phyloP scores from a whole-genome alignment of 2,113 vertebrate species.

The Tachuris rubrigastra region DNA sequence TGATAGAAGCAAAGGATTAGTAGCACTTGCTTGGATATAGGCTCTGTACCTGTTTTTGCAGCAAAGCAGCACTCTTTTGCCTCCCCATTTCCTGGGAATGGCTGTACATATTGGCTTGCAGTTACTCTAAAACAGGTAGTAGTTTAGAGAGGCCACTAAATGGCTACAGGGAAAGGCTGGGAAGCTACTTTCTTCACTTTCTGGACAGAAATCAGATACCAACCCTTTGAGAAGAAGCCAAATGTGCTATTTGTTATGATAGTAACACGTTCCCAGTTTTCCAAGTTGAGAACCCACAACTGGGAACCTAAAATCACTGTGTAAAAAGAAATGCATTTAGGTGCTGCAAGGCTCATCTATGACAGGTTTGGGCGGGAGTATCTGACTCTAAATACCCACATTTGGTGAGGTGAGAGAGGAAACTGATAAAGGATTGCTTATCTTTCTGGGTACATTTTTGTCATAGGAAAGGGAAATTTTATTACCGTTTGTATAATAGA shows the following conservation, averaged over 20 bases:
- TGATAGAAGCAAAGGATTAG: not conserved
- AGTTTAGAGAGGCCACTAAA: not conserved
- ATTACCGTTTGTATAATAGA: not conserved
- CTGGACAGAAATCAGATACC: not conserved
- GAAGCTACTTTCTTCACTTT: not conserved
- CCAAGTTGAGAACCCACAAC: fast-evolving
- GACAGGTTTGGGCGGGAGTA: not conserved
- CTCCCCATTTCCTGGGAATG: not conserved
- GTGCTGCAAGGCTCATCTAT: not conserved
- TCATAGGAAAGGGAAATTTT: not conserved
- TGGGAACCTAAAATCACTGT: not conserved
- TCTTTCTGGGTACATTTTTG: not conserved
- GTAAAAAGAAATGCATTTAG: not conserved
- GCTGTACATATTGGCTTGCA: not conserved
- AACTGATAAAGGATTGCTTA: not conserved
- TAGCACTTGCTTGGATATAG: not conserved
- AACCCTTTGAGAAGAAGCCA: not conserved
- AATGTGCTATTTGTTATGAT: not conserved
- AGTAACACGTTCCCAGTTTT: not conserved
- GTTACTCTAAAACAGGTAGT: not conserved
- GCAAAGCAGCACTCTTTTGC: not conserved
- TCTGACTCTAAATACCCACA: not conserved
- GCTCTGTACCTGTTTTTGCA: not conserved
- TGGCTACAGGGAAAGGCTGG: not conserved
- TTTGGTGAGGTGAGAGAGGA: not conserved